Base-by-base conservation (phyloP, 2,888 invertebrate genomes). In the Plutella xylostella region DNA sequence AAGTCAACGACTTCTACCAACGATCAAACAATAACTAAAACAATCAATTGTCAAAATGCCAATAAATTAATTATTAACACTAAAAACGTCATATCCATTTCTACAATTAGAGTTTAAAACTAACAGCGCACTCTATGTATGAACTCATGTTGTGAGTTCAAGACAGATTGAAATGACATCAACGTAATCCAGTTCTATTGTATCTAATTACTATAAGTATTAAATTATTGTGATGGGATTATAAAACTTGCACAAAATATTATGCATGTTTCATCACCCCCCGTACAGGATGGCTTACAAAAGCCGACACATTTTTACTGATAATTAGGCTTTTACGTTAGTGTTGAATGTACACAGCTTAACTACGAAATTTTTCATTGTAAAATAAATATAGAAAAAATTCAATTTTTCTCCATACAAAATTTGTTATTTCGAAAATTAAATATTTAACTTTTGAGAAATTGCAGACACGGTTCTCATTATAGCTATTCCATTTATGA, bases 181-280 rank as follows among this genome's bases (percentile, higher is more conserved):
- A 82, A 83, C 72, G 61, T 56, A 83, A 82, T 59, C 80, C 80
- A 66, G 72, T 73, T 63, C 78, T 83, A 83, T 83, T 79, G 83
- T 67, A 58, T 68, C 78, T 78, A 77, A 68, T 42, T 45, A 54
- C 60, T 62, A 39, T 25, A 14, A 37, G n/a, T n/a, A 33, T 37
- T 19, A 20, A 2, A 2, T 20, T 37, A 19, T n/a, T n/a, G 19
- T 33, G 18, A 37, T 20, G 57, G 60, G 56, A 55, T 49, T 50
- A 56, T 55, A 59, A 63, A 61, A 56, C 58, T n/a, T 31, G 33
- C 17, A n/a, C 11, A 6, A 22, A 39, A n/a, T 15, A 25, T 39
- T 21, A 39, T 15, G 39, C 19, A 12, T n/a, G n/a, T 19, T 37
- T 37, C 19, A 37, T 14, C n/a, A n/a, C 37, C 19, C 17, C 19